A percentile compares a stretch with the other conserved stretches of the same genome.
These are phyloP conservation scores for Hucho hucho DNA, from an alignment of 2,113 vertebrate species.

Conservation along the genomic window DNA sequence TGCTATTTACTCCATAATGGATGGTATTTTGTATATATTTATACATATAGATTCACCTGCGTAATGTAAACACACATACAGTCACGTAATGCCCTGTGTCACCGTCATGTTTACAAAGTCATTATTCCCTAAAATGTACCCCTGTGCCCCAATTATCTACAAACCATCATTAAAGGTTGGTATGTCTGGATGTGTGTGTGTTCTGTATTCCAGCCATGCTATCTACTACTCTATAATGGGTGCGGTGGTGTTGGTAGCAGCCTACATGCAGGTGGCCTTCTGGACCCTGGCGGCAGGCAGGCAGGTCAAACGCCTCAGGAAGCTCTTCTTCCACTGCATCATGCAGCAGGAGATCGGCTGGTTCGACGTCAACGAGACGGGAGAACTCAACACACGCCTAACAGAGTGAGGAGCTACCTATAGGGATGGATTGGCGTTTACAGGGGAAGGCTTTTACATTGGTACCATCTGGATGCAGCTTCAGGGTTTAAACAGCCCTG, in stretches of 20 bases:
- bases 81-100: neutral
- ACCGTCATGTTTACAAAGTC: neutral
- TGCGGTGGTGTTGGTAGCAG: slow-evolving; percentile 79
- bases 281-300: slow-evolving; percentile 90
- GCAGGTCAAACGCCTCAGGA: slow-evolving; percentile 85
- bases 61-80: neutral
- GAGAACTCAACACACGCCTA: slow-evolving; percentile 91
- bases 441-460: neutral
- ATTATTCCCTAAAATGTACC: too few species aligned
- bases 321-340: slow-evolving; percentile 87
- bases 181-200: slow-evolving; percentile 1
- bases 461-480: neutral
- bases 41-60: neutral
- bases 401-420: slow-evolving; percentile 81
- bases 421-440: neutral
- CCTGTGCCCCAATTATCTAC: too few species aligned
- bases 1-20: too few species aligned
- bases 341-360: slow-evolving; percentile 93
- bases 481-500: too few species aligned
- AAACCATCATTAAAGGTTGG: too few species aligned
- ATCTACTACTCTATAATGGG: slow-evolving; percentile 88
- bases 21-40: too few species aligned
- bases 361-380: slow-evolving; percentile 89
- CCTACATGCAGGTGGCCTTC: slow-evolving; percentile 87
- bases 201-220: slow-evolving; percentile 76